Percentiles rank a stretch among this genome's conserved stretches.
Conservation (phyloP, 2,113 vertebrate species). For the Danionella cerebrum region DNA sequence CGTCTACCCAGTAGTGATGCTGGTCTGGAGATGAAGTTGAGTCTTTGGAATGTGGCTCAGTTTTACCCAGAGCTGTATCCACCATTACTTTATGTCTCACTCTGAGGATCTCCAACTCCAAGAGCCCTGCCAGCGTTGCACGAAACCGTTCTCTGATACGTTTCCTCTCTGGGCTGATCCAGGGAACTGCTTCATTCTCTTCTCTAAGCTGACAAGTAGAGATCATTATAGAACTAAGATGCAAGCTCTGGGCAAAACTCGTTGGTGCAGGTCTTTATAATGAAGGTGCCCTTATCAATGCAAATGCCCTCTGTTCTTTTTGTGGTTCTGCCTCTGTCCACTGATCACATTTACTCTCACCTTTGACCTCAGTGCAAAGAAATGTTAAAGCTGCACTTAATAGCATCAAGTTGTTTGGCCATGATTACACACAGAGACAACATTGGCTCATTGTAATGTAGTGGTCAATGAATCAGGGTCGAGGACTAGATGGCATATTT, state of each 20-base stretch:
- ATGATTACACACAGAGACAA: too few species aligned
- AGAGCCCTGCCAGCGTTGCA: slow-evolving; percentile 40
- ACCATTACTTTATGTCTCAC: slow-evolving; percentile 38
- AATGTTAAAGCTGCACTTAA: slow-evolving; percentile 1
- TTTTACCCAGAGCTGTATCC: slow-evolving; percentile 31
- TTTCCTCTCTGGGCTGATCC: background rate
- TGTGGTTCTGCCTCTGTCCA: background rate
- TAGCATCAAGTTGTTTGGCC: background rate
- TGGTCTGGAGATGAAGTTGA: background rate
- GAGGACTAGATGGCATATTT: too few species aligned
- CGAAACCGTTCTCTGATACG: slow-evolving; percentile 41
- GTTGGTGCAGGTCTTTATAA: slow-evolving; percentile 18
- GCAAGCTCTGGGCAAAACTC: background rate
- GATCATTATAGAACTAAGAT: background rate
- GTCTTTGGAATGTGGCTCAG: background rate
- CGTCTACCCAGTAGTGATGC: slow-evolving; percentile 7
- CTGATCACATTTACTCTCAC: slow-evolving; percentile 31
- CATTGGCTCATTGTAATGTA: too few species aligned
- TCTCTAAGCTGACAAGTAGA: background rate
- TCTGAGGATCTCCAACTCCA: slow-evolving; percentile 45
- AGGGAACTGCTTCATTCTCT: background rate
- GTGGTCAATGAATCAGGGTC: too few species aligned
- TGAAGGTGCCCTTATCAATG: background rate
- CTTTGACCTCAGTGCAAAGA: slow-evolving; percentile 22
- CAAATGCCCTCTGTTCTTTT: background rate